Conservation (phyloP, 2,113 vertebrate species). For the Hystrix brachyura region DNA sequence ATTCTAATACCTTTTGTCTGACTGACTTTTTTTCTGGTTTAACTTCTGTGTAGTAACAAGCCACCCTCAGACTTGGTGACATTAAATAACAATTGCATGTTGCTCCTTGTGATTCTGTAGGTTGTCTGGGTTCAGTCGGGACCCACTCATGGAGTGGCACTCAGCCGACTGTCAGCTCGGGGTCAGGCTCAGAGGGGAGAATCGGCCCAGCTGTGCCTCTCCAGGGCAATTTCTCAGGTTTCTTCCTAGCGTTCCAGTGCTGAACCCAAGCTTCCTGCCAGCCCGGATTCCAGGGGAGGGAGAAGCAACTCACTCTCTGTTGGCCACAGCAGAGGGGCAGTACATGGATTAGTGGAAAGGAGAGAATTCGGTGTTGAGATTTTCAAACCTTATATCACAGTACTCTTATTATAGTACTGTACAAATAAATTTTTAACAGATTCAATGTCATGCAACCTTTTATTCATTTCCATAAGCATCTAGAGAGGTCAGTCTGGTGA, state of each 20-base stretch:
- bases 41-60: background rate
- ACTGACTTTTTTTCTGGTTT: background rate
- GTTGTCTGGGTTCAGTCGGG: background rate
- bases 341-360: background rate
- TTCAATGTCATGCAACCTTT: background rate
- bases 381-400: background rate
- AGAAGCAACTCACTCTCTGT: background rate
- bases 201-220: background rate
- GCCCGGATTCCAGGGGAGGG: background rate
- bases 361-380: background rate
- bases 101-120: background rate
- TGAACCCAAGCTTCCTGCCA: background rate
- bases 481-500: background rate
- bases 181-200: background rate
- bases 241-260: background rate
- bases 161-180: background rate
- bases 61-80: background rate
- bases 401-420: background rate
- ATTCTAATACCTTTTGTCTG: background rate
- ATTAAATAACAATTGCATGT: background rate
- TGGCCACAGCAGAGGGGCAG: background rate
- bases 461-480: background rate
- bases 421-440: background rate
- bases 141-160: background rate
- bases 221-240: background rate